Base-by-base conservation (phyloP, 2,888 invertebrate species). In the Rhodophaea formosa region DNA sequence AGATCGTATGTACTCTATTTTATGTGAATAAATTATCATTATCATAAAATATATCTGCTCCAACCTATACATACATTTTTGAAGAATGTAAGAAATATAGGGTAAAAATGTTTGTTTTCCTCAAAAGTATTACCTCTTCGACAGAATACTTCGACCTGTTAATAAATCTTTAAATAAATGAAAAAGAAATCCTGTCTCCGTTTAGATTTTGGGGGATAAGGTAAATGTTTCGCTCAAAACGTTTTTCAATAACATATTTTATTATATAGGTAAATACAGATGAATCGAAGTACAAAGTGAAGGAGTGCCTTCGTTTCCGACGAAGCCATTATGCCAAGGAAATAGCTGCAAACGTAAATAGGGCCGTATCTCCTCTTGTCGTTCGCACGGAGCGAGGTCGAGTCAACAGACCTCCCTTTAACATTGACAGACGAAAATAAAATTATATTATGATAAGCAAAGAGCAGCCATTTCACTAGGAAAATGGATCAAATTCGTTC, bases 301-400 rank as follows among this genome's bases (percentile, higher is more conserved):
- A 64, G 59, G 62, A 68, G 65, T 65, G 59, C 64, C 61, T 66
- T 62, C 58, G 54, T 61, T 68, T 68, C 62, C 63, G 60, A 55
- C 56, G 32, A 43, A 64, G 55, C 62, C 53, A 67, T 67, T 72
- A 58, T 65, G 61, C 56, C 45, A 49, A 64, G 66, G 61, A 73
- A 75, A 72, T 67, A 54, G 66, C 63, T 64, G 58, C 59, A 68
- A 67, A 69, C 63, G 59, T 64, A 58, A 67, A 70, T 71, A 67
- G 64, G 65, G 62, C 59, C 59, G 47, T 58, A 59, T 55, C 58
- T 64, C 57, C 46, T 53, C 17, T 61, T 61, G 64, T 64, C 64
- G 54, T 69, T 68, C 64, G 62, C 60, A 68, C 61, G 62, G 54
- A 67, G 61, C 60, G 61, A 61, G 62, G 62, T 59, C 44, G 55